These are phyloP conservation scores for Spilosoma lubricipeda DNA, from an alignment of 2,888 invertebrate genomes.

Conservation along the genomic window DNA sequence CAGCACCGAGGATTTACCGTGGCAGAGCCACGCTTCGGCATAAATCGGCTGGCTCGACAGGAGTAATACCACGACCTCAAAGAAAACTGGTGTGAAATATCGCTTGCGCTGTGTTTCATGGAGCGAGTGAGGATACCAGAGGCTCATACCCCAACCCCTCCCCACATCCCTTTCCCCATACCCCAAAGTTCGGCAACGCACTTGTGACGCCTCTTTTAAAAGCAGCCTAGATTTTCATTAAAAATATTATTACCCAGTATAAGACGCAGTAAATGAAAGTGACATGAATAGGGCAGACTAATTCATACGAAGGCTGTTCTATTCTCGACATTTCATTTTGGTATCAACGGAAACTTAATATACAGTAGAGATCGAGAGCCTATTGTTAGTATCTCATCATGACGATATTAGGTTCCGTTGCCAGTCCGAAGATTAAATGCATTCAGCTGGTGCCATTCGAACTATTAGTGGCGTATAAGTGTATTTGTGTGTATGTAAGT, in stretches of 20 bases:
- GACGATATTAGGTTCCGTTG: slow-evolving; percentile 49
- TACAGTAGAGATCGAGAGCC: slow-evolving; percentile 72
- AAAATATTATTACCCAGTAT: slow-evolving; percentile 16
- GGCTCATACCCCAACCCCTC: no score
- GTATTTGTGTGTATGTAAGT: neutral
- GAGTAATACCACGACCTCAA: no score
- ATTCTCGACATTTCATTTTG: slow-evolving; percentile 63
- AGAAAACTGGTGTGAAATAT: no score
- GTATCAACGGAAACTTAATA: slow-evolving; percentile 77
- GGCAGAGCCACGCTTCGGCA: no score
- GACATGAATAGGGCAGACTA: slow-evolving; percentile 42
- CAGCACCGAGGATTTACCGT: no score
- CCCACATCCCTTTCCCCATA: no score
- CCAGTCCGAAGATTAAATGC: slow-evolving; percentile 63
- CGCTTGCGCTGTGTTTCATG: no score
- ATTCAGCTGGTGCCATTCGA: slow-evolving; percentile 49
- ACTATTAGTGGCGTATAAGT: slow-evolving; percentile 10
- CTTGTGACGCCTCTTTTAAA: no score
- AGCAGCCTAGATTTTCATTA: neutral
- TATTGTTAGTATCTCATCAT: slow-evolving; percentile 59
- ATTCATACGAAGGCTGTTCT: slow-evolving; percentile 46
- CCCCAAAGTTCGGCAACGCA: no score
- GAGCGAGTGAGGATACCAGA: no score
- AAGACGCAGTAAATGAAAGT: slow-evolving; percentile 31
- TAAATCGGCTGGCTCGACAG: no score